Base-by-base conservation (phyloP, 2,113 vertebrate species). In the Corydoras maculifer region DNA sequence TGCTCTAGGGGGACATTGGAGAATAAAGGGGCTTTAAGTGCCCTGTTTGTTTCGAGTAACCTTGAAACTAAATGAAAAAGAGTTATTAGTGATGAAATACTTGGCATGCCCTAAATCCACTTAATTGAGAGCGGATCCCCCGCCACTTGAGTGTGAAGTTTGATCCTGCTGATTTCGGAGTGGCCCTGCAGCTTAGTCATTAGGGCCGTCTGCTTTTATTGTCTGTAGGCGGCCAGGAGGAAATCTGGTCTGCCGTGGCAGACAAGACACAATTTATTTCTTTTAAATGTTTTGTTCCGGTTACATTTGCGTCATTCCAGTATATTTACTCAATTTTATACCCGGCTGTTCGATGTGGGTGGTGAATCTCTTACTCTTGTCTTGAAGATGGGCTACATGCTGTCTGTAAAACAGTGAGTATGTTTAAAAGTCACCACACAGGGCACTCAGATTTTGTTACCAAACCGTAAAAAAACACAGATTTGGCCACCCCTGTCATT, bases 71-170 rank as follows among this genome's bases (percentile, higher is more conserved):
- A 66, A 32, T 61, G 51, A 60, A 29, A 49, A 13, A 59, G 54
- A 50, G 35, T 43, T 50, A 61, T 31, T 51, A 2, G 9, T 18
- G 15, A 59, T 55, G 65, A 66, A 57, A 50, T 67, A 53, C 63
- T 54, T 70, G 55, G 29, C 49, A 14, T 65, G 65, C 43, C 69
- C 64, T 58, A 66, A 62, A 74, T 77, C 51, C 8, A n/a, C 14
- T 67, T 72, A 67, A 77, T 75, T 60, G n/a, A 69, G 69, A 62
- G 31, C 62, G 59, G 13, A 13, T 74, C 76, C 58, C 63, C 25
- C 68, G 76, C n/a, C 68, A 68, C 50, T 75, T 71, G 48, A 11
- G 49, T 68, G 63, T 25, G 31, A 68, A 48, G 65, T 65, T 72
- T 68, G 58, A 68, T 68, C 51, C 25, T 61, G 66, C n/a, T 67